A percentile compares a stretch with the other conserved stretches of the same genome.
These are phyloP conservation scores for Drosophila saltans DNA, from an alignment of 1,140 invertebrate genomes.

Conservation along the genomic window DNA sequence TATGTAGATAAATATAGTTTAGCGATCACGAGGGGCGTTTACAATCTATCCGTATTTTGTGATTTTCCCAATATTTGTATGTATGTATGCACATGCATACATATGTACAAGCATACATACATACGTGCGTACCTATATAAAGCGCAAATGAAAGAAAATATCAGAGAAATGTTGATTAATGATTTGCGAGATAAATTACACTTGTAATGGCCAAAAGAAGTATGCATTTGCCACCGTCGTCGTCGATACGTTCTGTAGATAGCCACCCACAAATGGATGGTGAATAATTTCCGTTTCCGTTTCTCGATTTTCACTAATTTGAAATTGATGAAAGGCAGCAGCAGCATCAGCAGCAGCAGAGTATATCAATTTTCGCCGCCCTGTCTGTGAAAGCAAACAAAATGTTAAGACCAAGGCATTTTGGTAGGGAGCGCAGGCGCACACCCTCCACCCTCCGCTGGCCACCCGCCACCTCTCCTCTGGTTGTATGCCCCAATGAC, in stretches of 20 bases:
- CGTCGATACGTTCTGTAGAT: slow-evolving; percentile 26
- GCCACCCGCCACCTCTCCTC: slow-evolving; percentile 5
- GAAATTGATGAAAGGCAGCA: slow-evolving; percentile 78
- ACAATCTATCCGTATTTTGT: slow-evolving; percentile 47
- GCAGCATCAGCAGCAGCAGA: slow-evolving; percentile 20
- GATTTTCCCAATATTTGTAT: slow-evolving; percentile 42
- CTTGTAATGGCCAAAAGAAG: slow-evolving; percentile 69
- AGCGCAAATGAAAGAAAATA: slow-evolving; percentile 13
- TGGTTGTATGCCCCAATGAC: slow-evolving; percentile 47
- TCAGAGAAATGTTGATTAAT: slow-evolving; percentile 65
- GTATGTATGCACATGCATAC: background rate
- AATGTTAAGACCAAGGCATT: slow-evolving; percentile 34
- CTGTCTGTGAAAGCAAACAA: slow-evolving; percentile 50
- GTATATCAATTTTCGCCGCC: slow-evolving; percentile 69
- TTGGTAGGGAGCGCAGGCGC: slow-evolving; percentile 63
- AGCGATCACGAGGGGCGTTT: slow-evolving; percentile 49
- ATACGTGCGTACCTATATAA: background rate
- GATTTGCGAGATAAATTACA: slow-evolving; percentile 81
- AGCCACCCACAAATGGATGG: slow-evolving; percentile 47
- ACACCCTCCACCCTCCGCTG: slow-evolving; percentile 17
- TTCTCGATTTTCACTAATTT: slow-evolving; percentile 79
- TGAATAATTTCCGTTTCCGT: slow-evolving; percentile 70
- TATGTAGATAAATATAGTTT: background rate
- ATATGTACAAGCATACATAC: background rate
- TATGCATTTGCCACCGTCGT: slow-evolving; percentile 26